Evolutionary conservation across 2,113 vertebrate species (phyloP).

Genomic region (Triplophysa tibetana): DNA sequence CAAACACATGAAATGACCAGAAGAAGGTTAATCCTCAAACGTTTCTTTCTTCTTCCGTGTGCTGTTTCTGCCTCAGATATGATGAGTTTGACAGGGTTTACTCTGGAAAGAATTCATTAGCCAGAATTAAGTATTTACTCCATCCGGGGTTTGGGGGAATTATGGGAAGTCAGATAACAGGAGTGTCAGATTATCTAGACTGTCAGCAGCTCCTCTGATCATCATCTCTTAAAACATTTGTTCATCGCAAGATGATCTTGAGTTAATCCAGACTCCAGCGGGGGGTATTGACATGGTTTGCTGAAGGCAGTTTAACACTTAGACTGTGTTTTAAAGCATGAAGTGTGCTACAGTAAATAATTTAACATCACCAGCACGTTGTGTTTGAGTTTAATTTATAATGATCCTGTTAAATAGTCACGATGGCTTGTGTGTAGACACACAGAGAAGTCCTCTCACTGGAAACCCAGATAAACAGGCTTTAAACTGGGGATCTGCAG

Average conservation of each 20-base stretch:
- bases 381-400: constrained; percentile 17
- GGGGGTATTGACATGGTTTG: constrained; percentile 55
- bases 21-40: constrained; percentile 10
- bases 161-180: constrained; percentile 76
- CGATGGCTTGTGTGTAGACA: background rate
- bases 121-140: constrained; percentile 76
- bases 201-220: constrained; percentile 73
- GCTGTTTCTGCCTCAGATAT: constrained; percentile 60
- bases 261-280: constrained; percentile 62
- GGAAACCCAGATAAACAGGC: too few species aligned
- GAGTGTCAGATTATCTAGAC: constrained; percentile 72
- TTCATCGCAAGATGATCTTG: constrained; percentile 67
- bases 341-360: constrained; percentile 35
- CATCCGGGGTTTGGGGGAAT: constrained; percentile 69
- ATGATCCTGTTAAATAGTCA: constrained; percentile 32
- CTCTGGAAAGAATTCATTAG: constrained; percentile 74
- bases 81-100: constrained; percentile 73
- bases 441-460: background rate
- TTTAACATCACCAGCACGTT: constrained; percentile 12
- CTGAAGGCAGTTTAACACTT: constrained; percentile 35
- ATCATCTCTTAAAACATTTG: constrained; percentile 72
- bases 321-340: constrained; percentile 24
- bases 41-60: constrained; percentile 42
- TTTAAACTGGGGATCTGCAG: too few species aligned
- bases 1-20: constrained; percentile 46